A percentile compares a stretch with the other conserved stretches of the same genome.
These are phyloP conservation scores for Phenganax stokvisi DNA, from an alignment of 92 coral and sea anemone genomes.

Conservation along the genomic window DNA sequence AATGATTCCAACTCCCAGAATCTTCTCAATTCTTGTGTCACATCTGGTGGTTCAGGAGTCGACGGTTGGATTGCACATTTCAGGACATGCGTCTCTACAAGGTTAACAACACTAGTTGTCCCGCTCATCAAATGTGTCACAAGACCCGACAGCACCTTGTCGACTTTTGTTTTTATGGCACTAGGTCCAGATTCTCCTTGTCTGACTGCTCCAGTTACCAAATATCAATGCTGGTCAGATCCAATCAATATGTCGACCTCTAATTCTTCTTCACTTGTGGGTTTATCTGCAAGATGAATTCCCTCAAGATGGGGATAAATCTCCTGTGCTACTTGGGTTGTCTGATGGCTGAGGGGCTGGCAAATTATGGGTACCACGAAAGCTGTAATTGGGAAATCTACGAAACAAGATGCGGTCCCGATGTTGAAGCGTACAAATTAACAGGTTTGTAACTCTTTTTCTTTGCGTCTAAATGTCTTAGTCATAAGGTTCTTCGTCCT, in stretches of 20 bases:
- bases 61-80: constrained; percentile 9
- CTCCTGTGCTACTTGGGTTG: constrained; percentile 30
- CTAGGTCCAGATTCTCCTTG: constrained; percentile 49
- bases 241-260: constrained; percentile 60
- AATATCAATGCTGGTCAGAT: constrained; percentile 56
- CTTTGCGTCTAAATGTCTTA: constrained; percentile 54
- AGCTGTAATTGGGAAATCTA: constrained; percentile 41
- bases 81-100: constrained; percentile 36
- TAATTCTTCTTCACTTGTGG: constrained; percentile 27
- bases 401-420: constrained; percentile 22
- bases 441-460: constrained; percentile 38
- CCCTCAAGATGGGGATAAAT: constrained; percentile 45
- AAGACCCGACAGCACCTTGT: constrained; percentile 60
- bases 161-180: constrained; percentile 50
- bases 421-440: constrained; percentile 46
- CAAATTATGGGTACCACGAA: constrained; percentile 54
- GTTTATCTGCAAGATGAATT: constrained; percentile 48
- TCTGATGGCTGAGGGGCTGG: constrained; percentile 48
- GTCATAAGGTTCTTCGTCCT: constrained; percentile 49
- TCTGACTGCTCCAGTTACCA: constrained; percentile 48
- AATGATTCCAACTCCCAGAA: constrained; percentile 31
- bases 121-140: constrained; percentile 12
- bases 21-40: not conserved
- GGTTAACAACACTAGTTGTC: constrained; percentile 17
- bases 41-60: not conserved